phyloP scores from a whole-genome alignment of 2,888 invertebrate genomes.

The Pristionchus maxplancki region DNA sequence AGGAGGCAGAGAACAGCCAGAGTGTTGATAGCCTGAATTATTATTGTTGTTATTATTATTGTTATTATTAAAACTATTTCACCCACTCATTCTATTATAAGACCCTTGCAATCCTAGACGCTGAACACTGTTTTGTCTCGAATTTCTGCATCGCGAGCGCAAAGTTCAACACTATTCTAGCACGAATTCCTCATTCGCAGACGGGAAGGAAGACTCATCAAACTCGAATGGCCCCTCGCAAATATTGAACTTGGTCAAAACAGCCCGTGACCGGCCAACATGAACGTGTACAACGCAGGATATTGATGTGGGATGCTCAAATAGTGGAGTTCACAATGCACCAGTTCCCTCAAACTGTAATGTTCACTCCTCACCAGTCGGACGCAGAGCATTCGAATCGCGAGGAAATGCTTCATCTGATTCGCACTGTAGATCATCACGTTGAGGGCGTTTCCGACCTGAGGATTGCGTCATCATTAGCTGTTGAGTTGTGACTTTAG shows the following conservation, averaged over 20 bases:
- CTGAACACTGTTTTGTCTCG: too few relatives aligned
- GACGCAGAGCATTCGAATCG: constrained; percentile 75
- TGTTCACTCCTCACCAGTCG: constrained; percentile 61
- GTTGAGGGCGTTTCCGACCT: constrained; percentile 72
- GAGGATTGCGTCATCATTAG: background rate
- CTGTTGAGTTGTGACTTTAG: background rate
- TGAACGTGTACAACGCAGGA: background rate
- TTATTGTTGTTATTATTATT: background rate
- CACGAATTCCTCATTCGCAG: background rate
- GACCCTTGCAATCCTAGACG: too few relatives aligned
- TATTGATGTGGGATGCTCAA: background rate
- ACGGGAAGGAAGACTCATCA: background rate
- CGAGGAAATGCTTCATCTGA: constrained; percentile 74
- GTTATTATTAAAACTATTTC: background rate
- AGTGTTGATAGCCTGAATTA: constrained; percentile 70
- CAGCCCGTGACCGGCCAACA: background rate
- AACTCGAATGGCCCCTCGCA: background rate
- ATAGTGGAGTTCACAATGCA: background rate
- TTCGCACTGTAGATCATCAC: constrained; percentile 74
- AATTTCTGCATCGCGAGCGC: background rate
- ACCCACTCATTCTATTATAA: too few relatives aligned
- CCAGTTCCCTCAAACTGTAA: background rate
- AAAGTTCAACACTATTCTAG: background rate
- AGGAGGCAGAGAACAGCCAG: constrained; percentile 70
- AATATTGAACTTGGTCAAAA: background rate